These are phyloP conservation scores for Ranitomeya imitator DNA, from an alignment of 2,113 vertebrate species.

Conservation along the genomic window DNA sequence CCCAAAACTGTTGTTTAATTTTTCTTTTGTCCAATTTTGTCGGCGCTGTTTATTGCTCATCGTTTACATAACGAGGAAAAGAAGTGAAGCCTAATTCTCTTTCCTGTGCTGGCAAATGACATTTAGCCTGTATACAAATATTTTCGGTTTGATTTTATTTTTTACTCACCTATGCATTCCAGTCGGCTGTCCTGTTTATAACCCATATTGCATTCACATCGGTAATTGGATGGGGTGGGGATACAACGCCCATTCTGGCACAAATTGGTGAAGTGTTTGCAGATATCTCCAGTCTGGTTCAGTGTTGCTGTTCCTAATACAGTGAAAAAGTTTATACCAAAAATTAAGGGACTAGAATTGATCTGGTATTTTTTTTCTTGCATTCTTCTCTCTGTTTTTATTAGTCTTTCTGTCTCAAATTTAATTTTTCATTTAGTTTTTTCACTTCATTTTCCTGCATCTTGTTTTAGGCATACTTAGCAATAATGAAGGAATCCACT, in stretches of 20 bases:
- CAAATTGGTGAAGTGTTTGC: constrained; percentile 93
- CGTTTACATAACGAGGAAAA: not conserved
- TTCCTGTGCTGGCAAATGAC: no score
- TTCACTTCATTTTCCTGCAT: not conserved
- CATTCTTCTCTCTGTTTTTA: no score
- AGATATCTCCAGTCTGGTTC: constrained; percentile 92
- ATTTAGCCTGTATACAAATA: no score
- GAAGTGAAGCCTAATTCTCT: no score
- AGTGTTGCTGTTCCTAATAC: constrained; percentile 78
- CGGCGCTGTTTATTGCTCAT: no score
- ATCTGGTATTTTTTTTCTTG: not conserved
- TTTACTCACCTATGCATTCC: constrained; percentile 88
- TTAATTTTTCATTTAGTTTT: not conserved
- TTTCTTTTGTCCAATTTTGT: not conserved
- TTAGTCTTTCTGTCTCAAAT: not conserved
- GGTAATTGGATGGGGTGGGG: constrained; percentile 88
- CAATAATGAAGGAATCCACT: not conserved
- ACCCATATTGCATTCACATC: constrained; percentile 99
- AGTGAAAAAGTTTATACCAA: not conserved
- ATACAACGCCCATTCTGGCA: constrained; percentile 96
- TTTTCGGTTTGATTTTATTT: not conserved
- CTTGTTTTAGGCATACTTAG: not conserved
- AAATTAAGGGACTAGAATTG: not conserved
- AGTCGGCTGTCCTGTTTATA: constrained; percentile 89
- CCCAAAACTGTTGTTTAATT: not conserved